Evolutionary conservation across 2,888 invertebrate genomes (phyloP), one percentile per base, ranked within the genome.

Genomic region (Sylvicola cinctus): DNA sequence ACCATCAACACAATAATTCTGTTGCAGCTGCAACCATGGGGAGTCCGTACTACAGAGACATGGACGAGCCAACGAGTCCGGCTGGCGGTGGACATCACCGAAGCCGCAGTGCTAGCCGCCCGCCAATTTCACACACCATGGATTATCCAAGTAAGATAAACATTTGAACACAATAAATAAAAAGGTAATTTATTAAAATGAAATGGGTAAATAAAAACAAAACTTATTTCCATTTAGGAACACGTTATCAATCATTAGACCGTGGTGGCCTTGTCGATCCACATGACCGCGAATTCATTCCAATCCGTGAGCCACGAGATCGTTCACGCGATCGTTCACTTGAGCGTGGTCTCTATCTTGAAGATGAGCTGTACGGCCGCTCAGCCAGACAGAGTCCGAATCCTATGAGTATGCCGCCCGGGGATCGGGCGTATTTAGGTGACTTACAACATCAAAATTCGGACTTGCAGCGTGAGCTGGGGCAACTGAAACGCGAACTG

Each of bases 371-470:
- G 17, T 74, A 73, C 50, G 68, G 65, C 16, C 61, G 74, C 45
- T 73, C 74, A 34, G 72, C 74, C 27, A 58, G 76, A 30, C 74
- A 75, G 50, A 74, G 74, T 44, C 77, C 76, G 32, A 75, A 71
- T 50, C 69, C 74, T 37, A 47, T 58, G 46, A 57, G 47, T 65
- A 48, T 66, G 60, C 58, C 62, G 46, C 49, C 52, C 15, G 50
- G 54, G 66, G 66, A 57, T 72, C 62, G 62, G 53, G 74, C 45
- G 62, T 72, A 52, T 77, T 74, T 66, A 48, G 81, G 84, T 41
- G 90, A 90, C 58, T 67, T 90, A 44, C 88, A 90, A 60, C 76
- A 83, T 52, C 90, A 91, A 64, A 87, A 93, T 61, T 79, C 83
- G 50, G 93, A 95, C 58, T 67, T 95, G 45, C 93, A 93, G 52